These are phyloP conservation scores for Florisuga fusca DNA, from an alignment of 2,797 vertebrate species.

Conservation along the genomic window DNA sequence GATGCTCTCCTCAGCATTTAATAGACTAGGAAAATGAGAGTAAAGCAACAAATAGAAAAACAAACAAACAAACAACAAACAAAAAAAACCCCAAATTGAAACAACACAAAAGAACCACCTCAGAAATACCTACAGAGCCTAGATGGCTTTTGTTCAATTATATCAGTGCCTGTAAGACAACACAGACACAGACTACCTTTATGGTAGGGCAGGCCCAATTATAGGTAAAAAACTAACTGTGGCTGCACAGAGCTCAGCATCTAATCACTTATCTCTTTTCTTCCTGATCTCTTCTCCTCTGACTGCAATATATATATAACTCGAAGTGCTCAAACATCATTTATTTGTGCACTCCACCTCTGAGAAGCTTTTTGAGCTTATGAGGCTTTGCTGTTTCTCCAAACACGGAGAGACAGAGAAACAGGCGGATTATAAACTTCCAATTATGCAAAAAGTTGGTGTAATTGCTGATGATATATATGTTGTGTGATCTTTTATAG, in stretches of 20 bases:
- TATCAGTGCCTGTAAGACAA: not conserved
- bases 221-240: not conserved
- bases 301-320: not conserved
- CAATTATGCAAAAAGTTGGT: conserved; percentile 19
- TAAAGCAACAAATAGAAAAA: not conserved
- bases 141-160: rapidly evolving
- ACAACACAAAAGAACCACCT: not conserved
- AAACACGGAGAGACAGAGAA: not conserved
- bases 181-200: not conserved
- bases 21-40: not conserved
- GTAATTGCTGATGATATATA: conserved; percentile 33
- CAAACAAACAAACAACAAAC: not conserved
- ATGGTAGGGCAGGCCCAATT: not conserved
- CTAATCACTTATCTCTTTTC: not conserved
- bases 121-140: not conserved
- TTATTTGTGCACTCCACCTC: not conserved
- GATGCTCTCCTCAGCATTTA: not conserved
- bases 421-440: not conserved
- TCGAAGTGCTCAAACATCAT: not conserved
- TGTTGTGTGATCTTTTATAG: conserved; percentile 46
- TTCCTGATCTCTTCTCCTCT: not conserved
- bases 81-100: too few relatives aligned
- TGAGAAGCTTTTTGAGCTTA: not conserved
- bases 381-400: not conserved
- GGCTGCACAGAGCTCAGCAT: not conserved